phyloP scores from a whole-genome alignment of 1,140 invertebrate genomes.

The Homalodisca vitripennis region DNA sequence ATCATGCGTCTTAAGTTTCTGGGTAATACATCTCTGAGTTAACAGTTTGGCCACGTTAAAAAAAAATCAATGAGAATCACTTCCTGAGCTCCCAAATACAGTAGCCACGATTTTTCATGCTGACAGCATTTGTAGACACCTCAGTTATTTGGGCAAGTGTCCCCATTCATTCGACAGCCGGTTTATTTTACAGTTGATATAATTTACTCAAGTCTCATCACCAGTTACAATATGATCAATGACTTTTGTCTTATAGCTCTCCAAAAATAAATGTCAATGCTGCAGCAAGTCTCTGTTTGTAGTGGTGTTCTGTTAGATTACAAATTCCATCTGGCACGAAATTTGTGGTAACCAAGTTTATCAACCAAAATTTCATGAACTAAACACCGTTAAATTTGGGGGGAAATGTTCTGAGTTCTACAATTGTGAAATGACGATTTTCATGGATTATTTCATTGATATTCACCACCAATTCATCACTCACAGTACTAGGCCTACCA shows the following conservation, averaged over 20 bases:
- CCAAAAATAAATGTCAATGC: constrained; percentile 21
- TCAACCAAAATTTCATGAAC: too few species aligned
- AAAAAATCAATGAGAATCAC: too few species aligned
- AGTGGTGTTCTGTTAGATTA: constrained; percentile 1
- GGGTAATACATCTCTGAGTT: too few species aligned
- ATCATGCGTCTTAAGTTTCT: too few species aligned
- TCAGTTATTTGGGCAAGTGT: background rate
- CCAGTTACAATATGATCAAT: too few species aligned
- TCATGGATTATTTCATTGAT: too few species aligned
- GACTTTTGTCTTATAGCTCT: constrained; percentile 5
- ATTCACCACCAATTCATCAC: too few species aligned
- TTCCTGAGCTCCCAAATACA: constrained; percentile 4
- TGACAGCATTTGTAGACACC: background rate
- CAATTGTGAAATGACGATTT: too few species aligned
- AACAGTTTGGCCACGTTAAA: too few species aligned
- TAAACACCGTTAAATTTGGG: constrained; percentile 9
- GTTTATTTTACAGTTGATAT: background rate
- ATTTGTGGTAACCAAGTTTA: constrained; percentile 18
- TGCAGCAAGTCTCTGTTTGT: constrained; percentile 19
- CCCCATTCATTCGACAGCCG: background rate
- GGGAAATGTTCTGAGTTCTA: constrained; percentile 7
- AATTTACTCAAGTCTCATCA: too few species aligned
- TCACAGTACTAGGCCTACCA: constrained; percentile 14
- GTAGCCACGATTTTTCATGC: constrained; percentile 16
- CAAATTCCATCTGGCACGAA: constrained; percentile 7